Base-by-base conservation (phyloP, 1,140 invertebrate genomes). In the Uloborus diversus region DNA sequence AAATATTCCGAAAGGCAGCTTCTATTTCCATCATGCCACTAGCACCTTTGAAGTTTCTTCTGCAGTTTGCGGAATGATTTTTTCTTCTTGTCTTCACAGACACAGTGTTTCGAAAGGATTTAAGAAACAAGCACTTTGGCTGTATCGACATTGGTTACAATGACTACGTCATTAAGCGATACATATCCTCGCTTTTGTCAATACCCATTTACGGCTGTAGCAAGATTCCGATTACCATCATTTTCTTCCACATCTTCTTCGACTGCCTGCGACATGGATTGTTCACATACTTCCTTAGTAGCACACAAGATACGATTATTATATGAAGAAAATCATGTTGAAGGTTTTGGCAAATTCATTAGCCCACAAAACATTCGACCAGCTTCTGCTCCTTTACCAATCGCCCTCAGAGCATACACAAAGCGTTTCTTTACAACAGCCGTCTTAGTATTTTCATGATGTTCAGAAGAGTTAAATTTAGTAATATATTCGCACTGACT, bases 131-230 rank as follows among this genome's bases (percentile, higher is more conserved):
- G 3, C 17, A 83, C 73, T 65, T 79, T 79, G 25, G 70, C 82
- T 23, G 82, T 83, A 37, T 81, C 82, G n/a, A 83, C 25, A 62
- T 65, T 81, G 13, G 79, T 83, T 13, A 70, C 35, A 1, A 66
- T 66, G n/a, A 80, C 82, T 28, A 79, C 61, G 20, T 79, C 82
- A 69, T 83, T 81, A 25, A 64, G 80, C 0, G 79, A 83, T 11
- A 53, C 69, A 64, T 80, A 82, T 30, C 81, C 78, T 28, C 82
- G 25, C 68, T 82, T 81, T 42, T 83, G 79, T 82, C 82, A 83
- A 32, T 20, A 33, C 13, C 82, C 79, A 66, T 82, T 57, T 28
- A 82, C 47, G 7, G 82, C 71, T 5, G 79, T 37, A 7, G 69
- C 49, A 30, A 83, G 47, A 79, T 82, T 49, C 20, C 25, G 27